Evolutionary conservation across 2,797 vertebrate species (phyloP).

Genomic region (Synaphobranchus kaupii): DNA sequence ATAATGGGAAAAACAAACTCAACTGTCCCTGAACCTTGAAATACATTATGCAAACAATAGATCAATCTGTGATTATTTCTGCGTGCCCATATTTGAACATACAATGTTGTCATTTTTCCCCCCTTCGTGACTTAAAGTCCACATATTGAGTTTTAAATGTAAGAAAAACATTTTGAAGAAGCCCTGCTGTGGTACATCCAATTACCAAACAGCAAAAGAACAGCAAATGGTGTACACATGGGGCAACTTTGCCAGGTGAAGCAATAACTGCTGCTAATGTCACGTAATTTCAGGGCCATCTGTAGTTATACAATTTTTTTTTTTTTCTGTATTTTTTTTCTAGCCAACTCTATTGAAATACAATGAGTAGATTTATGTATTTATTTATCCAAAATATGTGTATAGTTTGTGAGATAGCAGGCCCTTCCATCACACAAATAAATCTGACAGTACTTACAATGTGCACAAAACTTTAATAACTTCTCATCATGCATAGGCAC

Average conservation of each 20-base stretch:
- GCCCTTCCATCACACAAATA: not conserved
- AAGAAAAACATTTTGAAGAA: constrained; percentile 49
- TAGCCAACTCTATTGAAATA: not conserved
- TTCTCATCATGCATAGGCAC: not conserved
- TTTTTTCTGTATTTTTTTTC: not conserved
- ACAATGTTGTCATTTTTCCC: not conserved
- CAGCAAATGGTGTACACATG: constrained; percentile 30
- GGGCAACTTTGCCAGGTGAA: constrained; percentile 47
- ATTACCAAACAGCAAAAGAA: constrained; percentile 55
- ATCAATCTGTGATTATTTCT: not conserved
- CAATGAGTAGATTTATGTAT: not conserved
- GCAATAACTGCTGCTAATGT: constrained; percentile 48
- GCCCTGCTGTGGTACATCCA: constrained; percentile 57
- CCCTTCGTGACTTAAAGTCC: constrained; percentile 28
- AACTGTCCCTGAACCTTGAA: not conserved
- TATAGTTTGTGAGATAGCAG: no score
- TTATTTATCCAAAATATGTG: not conserved
- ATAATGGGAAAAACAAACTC: not conserved
- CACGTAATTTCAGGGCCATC: not conserved
- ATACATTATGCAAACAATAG: not conserved
- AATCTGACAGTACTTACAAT: not conserved
- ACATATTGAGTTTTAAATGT: constrained; percentile 38
- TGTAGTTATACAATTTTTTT: not conserved
- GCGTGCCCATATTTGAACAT: not conserved
- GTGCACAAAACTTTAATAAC: not conserved